phyloP scores from a whole-genome alignment of 2,888 invertebrate species.

The Eupeodes latifasciatus region DNA sequence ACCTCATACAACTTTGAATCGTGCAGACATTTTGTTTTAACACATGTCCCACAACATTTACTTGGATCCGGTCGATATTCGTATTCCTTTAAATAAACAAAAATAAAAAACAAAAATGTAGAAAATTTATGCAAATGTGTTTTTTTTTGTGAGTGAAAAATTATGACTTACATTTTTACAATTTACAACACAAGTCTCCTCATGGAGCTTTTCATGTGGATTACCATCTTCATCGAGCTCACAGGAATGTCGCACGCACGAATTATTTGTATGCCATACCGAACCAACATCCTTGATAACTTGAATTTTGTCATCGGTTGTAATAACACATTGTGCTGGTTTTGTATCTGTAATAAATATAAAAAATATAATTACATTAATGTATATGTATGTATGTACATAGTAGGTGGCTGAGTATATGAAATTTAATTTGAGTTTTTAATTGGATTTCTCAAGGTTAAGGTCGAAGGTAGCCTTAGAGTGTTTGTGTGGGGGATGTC shows the following conservation, averaged over 20 bases:
- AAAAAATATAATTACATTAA: neutral
- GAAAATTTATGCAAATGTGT: slow-evolving; percentile 11
- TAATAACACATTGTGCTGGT: slow-evolving; percentile 80
- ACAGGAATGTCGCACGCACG: slow-evolving; percentile 81
- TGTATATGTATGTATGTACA: no score
- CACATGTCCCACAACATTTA: slow-evolving; percentile 83
- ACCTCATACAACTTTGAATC: slow-evolving; percentile 80
- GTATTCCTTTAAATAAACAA: slow-evolving; percentile 79
- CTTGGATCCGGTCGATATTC: slow-evolving; percentile 79
- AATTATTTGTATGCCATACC: slow-evolving; percentile 80
- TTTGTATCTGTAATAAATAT: slow-evolving; percentile 48
- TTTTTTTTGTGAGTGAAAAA: neutral
- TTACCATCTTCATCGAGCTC: slow-evolving; percentile 78
- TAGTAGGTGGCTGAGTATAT: neutral
- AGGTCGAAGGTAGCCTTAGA: neutral
- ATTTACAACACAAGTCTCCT: slow-evolving; percentile 81
- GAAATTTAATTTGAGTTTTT: neutral
- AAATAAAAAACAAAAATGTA: neutral
- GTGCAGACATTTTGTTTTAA: slow-evolving; percentile 82
- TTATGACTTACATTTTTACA: slow-evolving; percentile 81
- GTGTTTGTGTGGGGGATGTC: no score
- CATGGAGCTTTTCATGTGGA: slow-evolving; percentile 77
- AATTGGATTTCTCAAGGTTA: neutral
- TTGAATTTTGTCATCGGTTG: slow-evolving; percentile 68
- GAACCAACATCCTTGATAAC: slow-evolving; percentile 80